A percentile compares a stretch with the other conserved stretches of the same genome.
Conservation (phyloP, 1,140 invertebrate genomes). For the Sogatella furcifera region DNA sequence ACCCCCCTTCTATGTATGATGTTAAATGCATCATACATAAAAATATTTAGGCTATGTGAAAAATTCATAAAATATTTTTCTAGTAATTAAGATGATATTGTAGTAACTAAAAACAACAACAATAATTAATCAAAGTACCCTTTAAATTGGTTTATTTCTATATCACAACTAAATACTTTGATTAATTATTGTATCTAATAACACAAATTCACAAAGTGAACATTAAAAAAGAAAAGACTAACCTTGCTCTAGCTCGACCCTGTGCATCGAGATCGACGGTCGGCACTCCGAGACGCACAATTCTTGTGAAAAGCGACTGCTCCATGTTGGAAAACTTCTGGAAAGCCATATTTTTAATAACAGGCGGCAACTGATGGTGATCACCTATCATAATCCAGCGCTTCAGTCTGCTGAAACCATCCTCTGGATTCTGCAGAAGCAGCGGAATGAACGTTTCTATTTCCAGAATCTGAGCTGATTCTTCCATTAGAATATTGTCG, state of each 20-base stretch:
- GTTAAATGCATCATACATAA: no score
- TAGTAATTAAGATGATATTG: background rate
- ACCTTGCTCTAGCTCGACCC: slow-evolving; percentile 82
- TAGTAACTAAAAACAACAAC: no score
- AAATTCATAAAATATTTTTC: no score
- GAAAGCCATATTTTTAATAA: slow-evolving; percentile 99
- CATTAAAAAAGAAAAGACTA: no score
- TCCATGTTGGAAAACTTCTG: slow-evolving; percentile 99
- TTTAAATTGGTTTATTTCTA: no score
- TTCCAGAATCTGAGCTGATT: slow-evolving; percentile 96
- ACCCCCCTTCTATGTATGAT: no score
- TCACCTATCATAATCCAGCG: slow-evolving; percentile 99
- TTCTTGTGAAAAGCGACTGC: slow-evolving; percentile 92
- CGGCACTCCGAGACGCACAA: slow-evolving; percentile 92
- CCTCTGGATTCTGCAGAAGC: slow-evolving; percentile 92
- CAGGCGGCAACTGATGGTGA: slow-evolving; percentile 97
- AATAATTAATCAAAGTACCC: no score
- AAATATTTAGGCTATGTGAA: no score
- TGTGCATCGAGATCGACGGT: slow-evolving; percentile 96
- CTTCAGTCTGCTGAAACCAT: slow-evolving; percentile 91
- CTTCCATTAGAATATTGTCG: slow-evolving; percentile 99
- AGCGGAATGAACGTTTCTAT: slow-evolving; percentile 99
- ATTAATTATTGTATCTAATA: no score
- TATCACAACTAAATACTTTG: no score
- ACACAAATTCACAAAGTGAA: no score